phyloP scores from a whole-genome alignment of 2,797 vertebrate genomes.

The Gymnothorax javanicus region DNA sequence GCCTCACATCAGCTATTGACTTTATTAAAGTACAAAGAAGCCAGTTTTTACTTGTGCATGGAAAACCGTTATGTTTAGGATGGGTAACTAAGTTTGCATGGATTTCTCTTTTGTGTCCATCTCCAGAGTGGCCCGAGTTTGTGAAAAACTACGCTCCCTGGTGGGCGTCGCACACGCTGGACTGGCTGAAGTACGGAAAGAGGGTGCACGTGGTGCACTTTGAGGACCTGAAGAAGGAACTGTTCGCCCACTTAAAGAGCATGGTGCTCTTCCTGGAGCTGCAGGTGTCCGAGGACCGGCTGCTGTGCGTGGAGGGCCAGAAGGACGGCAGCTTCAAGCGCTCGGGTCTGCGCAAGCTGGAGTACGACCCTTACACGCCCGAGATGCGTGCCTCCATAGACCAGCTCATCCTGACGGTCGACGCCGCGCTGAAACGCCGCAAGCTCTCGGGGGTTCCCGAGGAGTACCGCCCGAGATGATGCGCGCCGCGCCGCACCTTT shows the following conservation, averaged over 20 bases:
- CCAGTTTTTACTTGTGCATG: too few species aligned
- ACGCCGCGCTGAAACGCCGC: constrained; percentile 77
- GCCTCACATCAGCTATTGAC: too few species aligned
- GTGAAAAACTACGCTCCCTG: constrained; percentile 93
- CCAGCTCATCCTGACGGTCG: constrained; percentile 85
- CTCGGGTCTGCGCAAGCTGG: constrained; percentile 89
- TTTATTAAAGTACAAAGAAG: too few species aligned
- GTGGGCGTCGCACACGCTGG: constrained; percentile 95
- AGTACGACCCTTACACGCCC: constrained; percentile 89
- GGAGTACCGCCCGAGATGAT: constrained; percentile 94
- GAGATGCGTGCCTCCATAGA: constrained; percentile 85
- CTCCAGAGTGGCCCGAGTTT: constrained; percentile 95
- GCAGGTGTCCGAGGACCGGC: constrained; percentile 82
- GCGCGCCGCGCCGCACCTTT: constrained; percentile 27
- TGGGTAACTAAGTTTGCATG: neutral
- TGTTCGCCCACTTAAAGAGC: constrained; percentile 85
- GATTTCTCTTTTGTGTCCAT: neutral
- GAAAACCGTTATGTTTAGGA: too few species aligned
- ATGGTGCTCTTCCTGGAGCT: constrained; percentile 87
- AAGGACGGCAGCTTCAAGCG: constrained; percentile 98
- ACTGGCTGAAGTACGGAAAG: constrained; percentile 92
- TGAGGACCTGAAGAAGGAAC: constrained; percentile 87
- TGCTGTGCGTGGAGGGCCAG: constrained; percentile 95
- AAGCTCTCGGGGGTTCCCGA: constrained; percentile 87
- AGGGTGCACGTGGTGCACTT: constrained; percentile 91